These are phyloP conservation scores for Orchestia grillus DNA, from an alignment of 1,140 invertebrate genomes.

Conservation along the genomic window DNA sequence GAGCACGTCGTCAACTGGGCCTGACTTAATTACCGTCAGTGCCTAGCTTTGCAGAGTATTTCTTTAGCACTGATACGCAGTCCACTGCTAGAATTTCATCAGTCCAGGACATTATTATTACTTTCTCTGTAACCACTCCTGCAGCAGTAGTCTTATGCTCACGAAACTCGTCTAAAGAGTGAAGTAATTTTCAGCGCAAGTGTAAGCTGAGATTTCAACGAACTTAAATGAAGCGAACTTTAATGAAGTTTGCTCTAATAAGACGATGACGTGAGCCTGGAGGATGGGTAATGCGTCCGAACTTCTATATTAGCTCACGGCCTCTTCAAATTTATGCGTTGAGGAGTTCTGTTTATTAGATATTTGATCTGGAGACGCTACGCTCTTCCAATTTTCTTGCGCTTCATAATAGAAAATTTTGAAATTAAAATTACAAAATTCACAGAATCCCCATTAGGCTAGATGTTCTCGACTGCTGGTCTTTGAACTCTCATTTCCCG, in stretches of 20 bases:
- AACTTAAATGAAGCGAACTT: constrained; percentile 3
- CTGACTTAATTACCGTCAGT: background rate
- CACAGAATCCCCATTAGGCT: no score
- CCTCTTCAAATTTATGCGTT: constrained; percentile 1
- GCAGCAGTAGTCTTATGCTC: background rate
- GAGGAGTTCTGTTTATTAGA: constrained; percentile 26
- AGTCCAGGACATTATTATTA: background rate
- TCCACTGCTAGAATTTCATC: background rate
- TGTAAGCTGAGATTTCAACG: constrained; percentile 32
- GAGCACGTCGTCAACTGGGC: background rate
- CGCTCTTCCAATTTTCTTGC: background rate
- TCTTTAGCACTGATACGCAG: background rate
- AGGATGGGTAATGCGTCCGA: background rate
- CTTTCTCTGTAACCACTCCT: background rate
- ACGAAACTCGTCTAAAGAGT: background rate
- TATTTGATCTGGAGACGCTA: background rate
- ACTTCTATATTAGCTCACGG: constrained; percentile 8
- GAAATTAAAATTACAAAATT: background rate
- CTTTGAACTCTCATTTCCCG: no score
- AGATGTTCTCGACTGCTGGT: no score
- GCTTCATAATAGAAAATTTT: background rate
- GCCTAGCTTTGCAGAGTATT: background rate
- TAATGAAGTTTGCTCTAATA: constrained; percentile 2
- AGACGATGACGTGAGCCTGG: background rate
- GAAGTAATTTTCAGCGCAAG: background rate